A percentile compares a stretch with the other conserved stretches of the same genome.
Evolutionary conservation across 1,140 invertebrate genomes (phyloP).

Genomic region (Rhopalosiphum maidis): DNA sequence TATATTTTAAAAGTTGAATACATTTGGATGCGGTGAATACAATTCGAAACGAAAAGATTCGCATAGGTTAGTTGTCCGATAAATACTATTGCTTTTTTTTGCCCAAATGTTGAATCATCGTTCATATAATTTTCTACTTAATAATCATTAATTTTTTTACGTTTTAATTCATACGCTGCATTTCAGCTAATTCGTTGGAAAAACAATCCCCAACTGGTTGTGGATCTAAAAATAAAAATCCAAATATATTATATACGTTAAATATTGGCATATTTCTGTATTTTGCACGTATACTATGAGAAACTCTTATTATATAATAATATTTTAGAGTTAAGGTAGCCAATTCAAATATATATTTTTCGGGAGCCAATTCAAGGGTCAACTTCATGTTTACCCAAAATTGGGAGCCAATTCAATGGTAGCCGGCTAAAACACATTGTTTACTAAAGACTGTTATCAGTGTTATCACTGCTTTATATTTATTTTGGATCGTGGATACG

Average conservation of each 20-base stretch:
- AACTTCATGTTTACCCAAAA: too few relatives aligned
- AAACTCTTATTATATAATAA: background rate
- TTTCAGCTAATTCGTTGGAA: background rate
- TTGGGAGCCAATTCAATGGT: too few relatives aligned
- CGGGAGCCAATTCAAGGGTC: background rate
- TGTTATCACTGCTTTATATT: background rate
- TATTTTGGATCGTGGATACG: background rate
- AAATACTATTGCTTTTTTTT: background rate
- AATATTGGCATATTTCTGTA: too few relatives aligned
- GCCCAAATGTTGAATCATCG: background rate
- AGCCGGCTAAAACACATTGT: background rate
- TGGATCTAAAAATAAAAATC: background rate
- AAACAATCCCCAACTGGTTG: background rate
- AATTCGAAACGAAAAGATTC: background rate
- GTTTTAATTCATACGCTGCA: background rate
- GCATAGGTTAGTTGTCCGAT: background rate
- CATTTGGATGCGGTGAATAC: background rate
- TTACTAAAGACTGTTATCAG: background rate
- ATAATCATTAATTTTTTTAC: background rate
- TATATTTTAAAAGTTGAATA: background rate
- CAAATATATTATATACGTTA: too few relatives aligned
- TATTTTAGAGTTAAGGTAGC: background rate
- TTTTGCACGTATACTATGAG: background rate
- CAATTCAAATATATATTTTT: background rate
- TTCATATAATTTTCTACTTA: background rate